Conservation (phyloP, 2,113 vertebrate genomes). For the Brachirus orientalis region DNA sequence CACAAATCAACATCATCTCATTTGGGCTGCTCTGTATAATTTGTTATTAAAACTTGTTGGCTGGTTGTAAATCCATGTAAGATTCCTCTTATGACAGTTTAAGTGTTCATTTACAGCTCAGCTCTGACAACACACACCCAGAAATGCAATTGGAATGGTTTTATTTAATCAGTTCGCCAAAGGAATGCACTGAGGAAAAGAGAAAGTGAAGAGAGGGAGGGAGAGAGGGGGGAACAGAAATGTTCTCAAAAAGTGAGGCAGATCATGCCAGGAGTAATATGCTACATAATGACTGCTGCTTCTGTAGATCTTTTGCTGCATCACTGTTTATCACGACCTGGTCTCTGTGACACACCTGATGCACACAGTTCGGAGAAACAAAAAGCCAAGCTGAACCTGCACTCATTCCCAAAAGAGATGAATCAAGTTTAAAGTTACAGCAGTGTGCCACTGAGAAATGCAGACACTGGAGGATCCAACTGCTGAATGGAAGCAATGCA, state of each 20-base stretch:
- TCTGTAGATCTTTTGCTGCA: constrained; percentile 6
- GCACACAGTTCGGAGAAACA: background rate
- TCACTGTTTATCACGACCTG: background rate
- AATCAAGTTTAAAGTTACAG: background rate
- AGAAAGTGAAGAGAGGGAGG: constrained; percentile 38
- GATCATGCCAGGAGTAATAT: constrained; percentile 14
- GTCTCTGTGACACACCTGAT: background rate
- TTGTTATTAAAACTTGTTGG: background rate
- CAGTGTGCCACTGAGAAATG: background rate
- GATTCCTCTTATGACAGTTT: background rate
- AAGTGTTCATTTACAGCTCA: background rate
- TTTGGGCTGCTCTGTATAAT: background rate
- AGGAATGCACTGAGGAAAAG: constrained; percentile 31
- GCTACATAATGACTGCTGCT: constrained; percentile 11
- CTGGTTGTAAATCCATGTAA: background rate
- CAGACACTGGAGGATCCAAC: too few species aligned
- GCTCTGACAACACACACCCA: background rate
- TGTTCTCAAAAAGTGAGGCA: constrained; percentile 6
- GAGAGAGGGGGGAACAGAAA: background rate
- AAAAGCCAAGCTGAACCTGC: background rate
- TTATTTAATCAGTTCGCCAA: constrained; percentile 28
- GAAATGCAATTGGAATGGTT: constrained; percentile 10
- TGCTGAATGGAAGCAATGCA: too few species aligned
- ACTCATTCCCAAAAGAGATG: background rate
- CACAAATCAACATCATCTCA: too few species aligned